Evolutionary conservation across 2,797 vertebrate species (phyloP), one percentile per base, ranked within the genome.

Genomic region (Linurgus olivaceus): DNA sequence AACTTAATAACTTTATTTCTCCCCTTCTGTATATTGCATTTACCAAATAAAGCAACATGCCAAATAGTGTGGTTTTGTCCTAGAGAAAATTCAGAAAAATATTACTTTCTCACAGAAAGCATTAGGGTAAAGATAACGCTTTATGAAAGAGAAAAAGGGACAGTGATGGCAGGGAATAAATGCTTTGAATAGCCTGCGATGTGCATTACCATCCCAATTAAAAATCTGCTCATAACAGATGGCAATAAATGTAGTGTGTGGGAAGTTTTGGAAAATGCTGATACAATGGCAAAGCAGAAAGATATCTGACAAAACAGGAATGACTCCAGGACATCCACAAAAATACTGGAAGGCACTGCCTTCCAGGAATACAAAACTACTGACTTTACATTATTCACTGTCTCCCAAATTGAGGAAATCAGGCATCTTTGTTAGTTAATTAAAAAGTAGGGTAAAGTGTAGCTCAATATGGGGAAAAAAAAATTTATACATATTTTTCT

Each of bases 291-390:
- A 90, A 89, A 80, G 67, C 65, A 74, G 62, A 57, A 91, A 13
- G 71, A 79, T 85, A 35, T 67, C 24, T 38, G 77, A 86, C 78
- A 94, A 95, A 95, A 88, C 96, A 96, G 96, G 93, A 96, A 94
- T 3, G 1, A 88, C 92, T 19, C 18, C 24, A 26, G 67, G 83
- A 93, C 35, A 73, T 92, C 48, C 74, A 52, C 62, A 48, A 59
- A 86, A 67, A 24, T 40, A 62, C 91, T 84, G 67, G 62, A 90
- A 96, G 86, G 71, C 19, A 24, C 44, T 85, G 37, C 74, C 90
- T 94, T 88, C 37, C 19, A 93, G 92, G 44, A 93, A 54, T 52
- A 66, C 52, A 77, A 74, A 96, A 79, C 47, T 92, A 90, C 88
- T 96, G 88, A 90, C 80, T 96, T 92, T 42, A 70, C 67, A 79